These are phyloP conservation scores for Crotalus adamanteus DNA, from an alignment of 2,797 vertebrate species.

Conservation along the genomic window DNA sequence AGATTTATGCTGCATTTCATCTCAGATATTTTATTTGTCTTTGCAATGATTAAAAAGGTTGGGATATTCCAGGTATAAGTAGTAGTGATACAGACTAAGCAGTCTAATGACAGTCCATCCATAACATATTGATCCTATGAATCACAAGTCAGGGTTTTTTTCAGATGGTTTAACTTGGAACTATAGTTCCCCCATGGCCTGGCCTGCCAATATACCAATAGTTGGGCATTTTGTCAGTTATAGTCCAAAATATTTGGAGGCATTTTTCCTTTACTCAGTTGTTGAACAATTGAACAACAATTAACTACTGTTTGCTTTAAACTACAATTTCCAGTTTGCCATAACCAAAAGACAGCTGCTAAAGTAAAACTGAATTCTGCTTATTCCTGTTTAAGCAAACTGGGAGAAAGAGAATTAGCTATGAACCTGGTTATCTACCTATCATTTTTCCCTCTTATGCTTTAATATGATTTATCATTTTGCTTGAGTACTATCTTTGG, in stretches of 20 bases:
- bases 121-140: neutral
- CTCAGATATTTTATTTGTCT: neutral
- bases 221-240: neutral
- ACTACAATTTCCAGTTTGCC: neutral
- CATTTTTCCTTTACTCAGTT: neutral
- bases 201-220: neutral
- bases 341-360: neutral
- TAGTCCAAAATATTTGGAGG: neutral
- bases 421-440: neutral
- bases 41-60: neutral
- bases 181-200: neutral
- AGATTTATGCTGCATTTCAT: neutral
- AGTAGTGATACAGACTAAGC: neutral
- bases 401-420: neutral
- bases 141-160: neutral
- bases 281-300: neutral
- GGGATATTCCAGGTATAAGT: neutral
- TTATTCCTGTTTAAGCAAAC: neutral
- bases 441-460: neutral
- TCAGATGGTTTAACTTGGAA: neutral
- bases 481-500: neutral
- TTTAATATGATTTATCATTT: neutral
- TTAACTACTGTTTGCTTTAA: neutral
- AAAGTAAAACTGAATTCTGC: neutral
- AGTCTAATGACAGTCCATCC: neutral